phyloP scores from a whole-genome alignment of 2,113 vertebrate species.

The Mirounga angustirostris region DNA sequence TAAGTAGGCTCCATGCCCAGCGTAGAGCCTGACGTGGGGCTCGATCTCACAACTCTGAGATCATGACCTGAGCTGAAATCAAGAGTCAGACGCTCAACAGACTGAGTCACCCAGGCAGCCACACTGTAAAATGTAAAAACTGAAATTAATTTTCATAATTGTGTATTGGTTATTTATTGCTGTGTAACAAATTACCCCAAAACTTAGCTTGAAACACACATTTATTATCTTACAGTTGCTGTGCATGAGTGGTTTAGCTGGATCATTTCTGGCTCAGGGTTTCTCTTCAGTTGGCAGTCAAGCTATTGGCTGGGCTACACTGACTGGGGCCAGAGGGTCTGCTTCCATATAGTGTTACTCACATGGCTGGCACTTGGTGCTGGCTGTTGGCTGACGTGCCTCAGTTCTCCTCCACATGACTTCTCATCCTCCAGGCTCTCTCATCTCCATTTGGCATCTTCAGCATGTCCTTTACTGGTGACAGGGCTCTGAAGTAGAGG shows the following conservation, averaged over 20 bases:
- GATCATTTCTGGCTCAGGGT: background rate
- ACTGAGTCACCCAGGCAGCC: background rate
- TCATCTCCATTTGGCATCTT: background rate
- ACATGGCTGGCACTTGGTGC: background rate
- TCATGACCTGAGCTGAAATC: background rate
- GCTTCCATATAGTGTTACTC: background rate
- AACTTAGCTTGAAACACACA: background rate
- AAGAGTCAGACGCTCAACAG: background rate
- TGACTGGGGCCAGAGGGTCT: background rate
- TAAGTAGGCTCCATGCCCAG: background rate
- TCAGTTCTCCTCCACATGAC: background rate
- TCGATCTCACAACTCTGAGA: background rate
- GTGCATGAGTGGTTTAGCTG: background rate
- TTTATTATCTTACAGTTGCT: background rate
- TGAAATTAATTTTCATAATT: background rate
- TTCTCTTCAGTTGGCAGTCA: background rate
- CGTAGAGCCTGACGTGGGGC: background rate
- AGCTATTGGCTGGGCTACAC: background rate
- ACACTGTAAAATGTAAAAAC: constrained; percentile 43
- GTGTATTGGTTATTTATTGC: constrained; percentile 2
- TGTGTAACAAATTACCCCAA: background rate
- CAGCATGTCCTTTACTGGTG: background rate
- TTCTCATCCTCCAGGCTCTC: background rate
- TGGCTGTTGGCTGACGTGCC: background rate
- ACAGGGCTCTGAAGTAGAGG: background rate